phyloP scores from a whole-genome alignment of 1,140 invertebrate genomes.

The Daktulosphaira vitifoliae region DNA sequence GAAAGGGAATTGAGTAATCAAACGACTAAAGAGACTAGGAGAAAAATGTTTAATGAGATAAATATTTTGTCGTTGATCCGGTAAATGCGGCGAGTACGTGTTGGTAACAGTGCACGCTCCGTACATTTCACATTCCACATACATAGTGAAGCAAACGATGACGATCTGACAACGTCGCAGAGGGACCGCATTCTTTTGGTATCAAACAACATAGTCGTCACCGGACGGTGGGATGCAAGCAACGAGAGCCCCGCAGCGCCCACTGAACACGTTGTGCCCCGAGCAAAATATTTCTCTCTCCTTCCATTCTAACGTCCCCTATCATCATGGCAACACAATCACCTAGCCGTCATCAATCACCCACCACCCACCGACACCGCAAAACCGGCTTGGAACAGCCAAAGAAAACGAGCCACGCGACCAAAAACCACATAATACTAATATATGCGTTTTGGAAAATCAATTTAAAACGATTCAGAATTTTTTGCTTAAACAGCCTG shows the following conservation, averaged over 20 bases:
- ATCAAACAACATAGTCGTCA: slow-evolving; percentile 28
- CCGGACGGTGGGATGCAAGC: slow-evolving; percentile 12
- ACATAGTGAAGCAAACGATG: slow-evolving; percentile 21
- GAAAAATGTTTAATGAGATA: too few species aligned
- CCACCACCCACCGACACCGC: slow-evolving; percentile 43
- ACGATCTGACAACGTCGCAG: slow-evolving; percentile 19
- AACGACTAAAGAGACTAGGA: too few species aligned
- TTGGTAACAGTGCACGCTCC: slow-evolving; percentile 28
- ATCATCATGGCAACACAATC: background rate
- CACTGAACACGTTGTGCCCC: slow-evolving; percentile 30
- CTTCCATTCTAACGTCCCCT: slow-evolving; percentile 40
- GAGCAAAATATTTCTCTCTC: slow-evolving; percentile 7
- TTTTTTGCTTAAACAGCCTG: too few species aligned
- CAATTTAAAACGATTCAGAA: too few species aligned
- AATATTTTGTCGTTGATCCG: too few species aligned
- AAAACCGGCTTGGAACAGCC: slow-evolving; percentile 38
- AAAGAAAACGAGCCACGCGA: slow-evolving; percentile 4
- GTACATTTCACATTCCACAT: slow-evolving; percentile 33
- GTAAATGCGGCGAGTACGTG: background rate
- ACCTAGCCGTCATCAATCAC: slow-evolving; percentile 19
- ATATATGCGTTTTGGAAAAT: too few species aligned
- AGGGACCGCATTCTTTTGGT: slow-evolving; percentile 32
- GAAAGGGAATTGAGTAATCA: too few species aligned
- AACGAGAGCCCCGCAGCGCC: slow-evolving; percentile 33
- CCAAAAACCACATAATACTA: background rate